phyloP scores from a whole-genome alignment of 2,888 invertebrate species.

The Cheilosia grossa region DNA sequence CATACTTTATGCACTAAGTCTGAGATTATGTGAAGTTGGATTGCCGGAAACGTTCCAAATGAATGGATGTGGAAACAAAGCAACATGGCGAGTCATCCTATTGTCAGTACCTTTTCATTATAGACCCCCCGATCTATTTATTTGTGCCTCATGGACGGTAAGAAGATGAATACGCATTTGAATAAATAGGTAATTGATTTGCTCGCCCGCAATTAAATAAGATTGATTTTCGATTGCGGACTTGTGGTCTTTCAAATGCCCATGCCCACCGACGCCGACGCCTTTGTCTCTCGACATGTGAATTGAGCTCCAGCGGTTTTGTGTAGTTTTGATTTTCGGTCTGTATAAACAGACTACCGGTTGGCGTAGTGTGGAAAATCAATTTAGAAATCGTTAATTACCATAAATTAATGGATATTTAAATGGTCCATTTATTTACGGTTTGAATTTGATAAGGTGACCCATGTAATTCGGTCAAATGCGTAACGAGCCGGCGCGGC shows the following conservation, averaged over 20 bases:
- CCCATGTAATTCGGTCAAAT: slow-evolving; percentile 54
- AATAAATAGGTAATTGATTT: slow-evolving; percentile 57
- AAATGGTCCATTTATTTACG: slow-evolving; percentile 40
- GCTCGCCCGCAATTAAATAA: slow-evolving; percentile 58
- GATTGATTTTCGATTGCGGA: slow-evolving; percentile 36
- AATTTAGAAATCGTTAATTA: slow-evolving; percentile 46
- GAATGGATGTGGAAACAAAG: slow-evolving; percentile 27
- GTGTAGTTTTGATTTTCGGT: slow-evolving; percentile 43
- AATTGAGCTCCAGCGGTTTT: too few species aligned
- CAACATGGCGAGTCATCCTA: slow-evolving; percentile 40
- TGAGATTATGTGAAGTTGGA: neutral
- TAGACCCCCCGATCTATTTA: slow-evolving; percentile 6
- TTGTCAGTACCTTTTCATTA: slow-evolving; percentile 58
- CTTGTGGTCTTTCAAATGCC: slow-evolving; percentile 20
- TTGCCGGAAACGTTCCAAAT: slow-evolving; percentile 47
- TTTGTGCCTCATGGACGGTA: slow-evolving; percentile 19
- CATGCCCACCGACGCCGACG: neutral
- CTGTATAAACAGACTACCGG: slow-evolving; percentile 45
- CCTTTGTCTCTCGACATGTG: neutral
- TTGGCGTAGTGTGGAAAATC: slow-evolving; percentile 26
- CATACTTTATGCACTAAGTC: slow-evolving; percentile 27
- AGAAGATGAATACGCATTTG: slow-evolving; percentile 47
- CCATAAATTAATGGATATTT: slow-evolving; percentile 63
- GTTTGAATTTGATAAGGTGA: slow-evolving; percentile 10
- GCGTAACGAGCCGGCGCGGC: slow-evolving; percentile 50